phyloP scores from a whole-genome alignment of 2,113 vertebrate species.

The Benitochromis conjunctus region DNA sequence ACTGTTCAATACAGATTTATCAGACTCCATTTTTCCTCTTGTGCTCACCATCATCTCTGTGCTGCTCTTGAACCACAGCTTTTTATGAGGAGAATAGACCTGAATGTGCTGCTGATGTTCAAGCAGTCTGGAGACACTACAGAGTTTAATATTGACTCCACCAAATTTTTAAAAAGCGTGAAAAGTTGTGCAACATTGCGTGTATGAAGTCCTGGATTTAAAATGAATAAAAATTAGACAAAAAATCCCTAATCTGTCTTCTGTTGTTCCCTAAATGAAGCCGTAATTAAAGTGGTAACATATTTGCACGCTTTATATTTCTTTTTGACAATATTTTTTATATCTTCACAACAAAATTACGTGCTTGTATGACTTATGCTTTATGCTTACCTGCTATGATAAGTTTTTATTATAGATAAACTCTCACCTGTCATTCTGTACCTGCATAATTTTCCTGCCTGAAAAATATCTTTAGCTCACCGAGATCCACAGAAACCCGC shows the following conservation, averaged over 20 bases:
- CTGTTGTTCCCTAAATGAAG: not conserved
- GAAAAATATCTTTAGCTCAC: not conserved
- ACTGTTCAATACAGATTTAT: slow-evolving; percentile 76
- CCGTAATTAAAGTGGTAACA: not conserved
- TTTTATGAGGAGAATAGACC: slow-evolving; percentile 38
- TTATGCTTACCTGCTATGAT: not conserved
- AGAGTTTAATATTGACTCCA: not conserved
- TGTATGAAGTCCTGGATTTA: not conserved
- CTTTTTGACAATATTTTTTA: not conserved
- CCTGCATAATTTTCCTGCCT: not conserved
- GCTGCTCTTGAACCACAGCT: slow-evolving; percentile 40
- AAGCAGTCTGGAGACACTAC: slow-evolving; percentile 4
- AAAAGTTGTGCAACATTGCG: not conserved
- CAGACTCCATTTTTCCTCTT: slow-evolving; percentile 64
- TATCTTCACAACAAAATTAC: not conserved
- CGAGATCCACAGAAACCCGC: not conserved
- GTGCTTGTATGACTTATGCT: not conserved
- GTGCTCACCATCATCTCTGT: slow-evolving; percentile 44
- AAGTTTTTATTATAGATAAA: not conserved
- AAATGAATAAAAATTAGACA: not conserved
- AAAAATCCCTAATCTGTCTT: not conserved
- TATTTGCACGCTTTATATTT: not conserved
- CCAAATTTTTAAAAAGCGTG: not conserved
- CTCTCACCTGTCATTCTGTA: not conserved
- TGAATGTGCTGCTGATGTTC: slow-evolving; percentile 45